Conservation (phyloP, 2,888 invertebrate species). For the Megamerina dolium region DNA sequence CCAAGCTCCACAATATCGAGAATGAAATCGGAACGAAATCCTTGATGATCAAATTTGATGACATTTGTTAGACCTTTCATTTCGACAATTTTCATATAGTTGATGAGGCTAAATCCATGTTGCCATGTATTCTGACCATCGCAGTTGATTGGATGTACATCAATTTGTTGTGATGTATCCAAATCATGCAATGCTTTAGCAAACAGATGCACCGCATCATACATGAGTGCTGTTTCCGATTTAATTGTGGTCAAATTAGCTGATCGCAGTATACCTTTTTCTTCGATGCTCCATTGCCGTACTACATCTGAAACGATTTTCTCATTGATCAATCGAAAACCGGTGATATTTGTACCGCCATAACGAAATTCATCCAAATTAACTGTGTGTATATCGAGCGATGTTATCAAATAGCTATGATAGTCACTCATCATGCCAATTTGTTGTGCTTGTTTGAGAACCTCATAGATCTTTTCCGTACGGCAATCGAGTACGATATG, state of each 20-base stretch:
- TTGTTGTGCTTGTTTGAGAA: constrained; percentile 89
- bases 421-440: constrained; percentile 96
- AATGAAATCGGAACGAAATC: constrained; percentile 85
- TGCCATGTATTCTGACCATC: constrained; percentile 88
- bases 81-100: constrained; percentile 95
- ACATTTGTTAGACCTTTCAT: constrained; percentile 89
- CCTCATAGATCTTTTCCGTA: constrained; percentile 76
- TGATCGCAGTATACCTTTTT: constrained; percentile 58
- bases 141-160: constrained; percentile 80
- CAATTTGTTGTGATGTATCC: constrained; percentile 83
- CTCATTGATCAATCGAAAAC: constrained; percentile 83
- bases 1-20: constrained; percentile 87
- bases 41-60: constrained; percentile 90
- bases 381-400: constrained; percentile 84
- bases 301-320: constrained; percentile 73
- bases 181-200: constrained; percentile 87
- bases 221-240: constrained; percentile 90
- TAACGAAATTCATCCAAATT: constrained; percentile 91
- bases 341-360: constrained; percentile 92
- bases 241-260: constrained; percentile 47
- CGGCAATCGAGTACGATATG: constrained; percentile 87
- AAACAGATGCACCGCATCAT: constrained; percentile 92
- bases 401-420: constrained; percentile 89
- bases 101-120: constrained; percentile 89
- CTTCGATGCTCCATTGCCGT: constrained; percentile 73